Conservation (phyloP, 92 coral and sea anemone species). For the Epizoanthus scotinus region DNA sequence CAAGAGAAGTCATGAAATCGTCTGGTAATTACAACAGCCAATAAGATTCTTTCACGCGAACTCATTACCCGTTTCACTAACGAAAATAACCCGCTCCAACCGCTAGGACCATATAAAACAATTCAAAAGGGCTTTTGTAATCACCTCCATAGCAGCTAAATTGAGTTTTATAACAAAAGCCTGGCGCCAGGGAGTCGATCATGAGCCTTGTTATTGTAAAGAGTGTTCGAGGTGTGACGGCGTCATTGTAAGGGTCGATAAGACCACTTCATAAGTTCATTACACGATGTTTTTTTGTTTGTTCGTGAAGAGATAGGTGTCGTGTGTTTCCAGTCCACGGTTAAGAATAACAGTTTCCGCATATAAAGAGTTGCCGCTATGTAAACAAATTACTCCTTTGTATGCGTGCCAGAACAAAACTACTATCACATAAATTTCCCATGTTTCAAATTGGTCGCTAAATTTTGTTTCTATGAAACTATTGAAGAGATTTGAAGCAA, state of each 20-base stretch:
- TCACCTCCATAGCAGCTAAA: conserved; percentile 33
- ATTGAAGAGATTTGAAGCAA: conserved; percentile 16
- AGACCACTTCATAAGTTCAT: neutral
- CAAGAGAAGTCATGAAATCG: conserved; percentile 1
- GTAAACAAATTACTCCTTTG: neutral
- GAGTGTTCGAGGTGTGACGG: conserved; percentile 24
- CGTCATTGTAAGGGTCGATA: neutral
- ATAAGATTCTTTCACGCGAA: conserved; percentile 23
- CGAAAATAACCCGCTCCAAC: conserved; percentile 42
- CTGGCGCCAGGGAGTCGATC: conserved; percentile 28
- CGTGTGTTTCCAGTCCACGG: neutral
- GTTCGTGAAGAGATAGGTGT: conserved; percentile 1
- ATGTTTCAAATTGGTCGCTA: neutral
- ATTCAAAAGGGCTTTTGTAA: conserved; percentile 42
- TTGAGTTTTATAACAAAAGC: conserved; percentile 32
- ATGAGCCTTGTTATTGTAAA: conserved; percentile 35
- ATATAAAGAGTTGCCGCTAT: conserved; percentile 25
- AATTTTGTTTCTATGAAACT: conserved; percentile 7
- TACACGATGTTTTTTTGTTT: conserved; percentile 21
- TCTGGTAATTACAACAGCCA: conserved; percentile 23
- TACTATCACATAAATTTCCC: conserved; percentile 10
- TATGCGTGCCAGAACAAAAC: conserved; percentile 18
- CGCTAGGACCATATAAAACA: conserved; percentile 43
- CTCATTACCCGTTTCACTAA: conserved; percentile 44
- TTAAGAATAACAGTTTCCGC: neutral